Percentiles rank a stretch among this genome's conserved stretches.
Conservation (phyloP, 2,113 vertebrate species). For the Oceanites oceanicus region DNA sequence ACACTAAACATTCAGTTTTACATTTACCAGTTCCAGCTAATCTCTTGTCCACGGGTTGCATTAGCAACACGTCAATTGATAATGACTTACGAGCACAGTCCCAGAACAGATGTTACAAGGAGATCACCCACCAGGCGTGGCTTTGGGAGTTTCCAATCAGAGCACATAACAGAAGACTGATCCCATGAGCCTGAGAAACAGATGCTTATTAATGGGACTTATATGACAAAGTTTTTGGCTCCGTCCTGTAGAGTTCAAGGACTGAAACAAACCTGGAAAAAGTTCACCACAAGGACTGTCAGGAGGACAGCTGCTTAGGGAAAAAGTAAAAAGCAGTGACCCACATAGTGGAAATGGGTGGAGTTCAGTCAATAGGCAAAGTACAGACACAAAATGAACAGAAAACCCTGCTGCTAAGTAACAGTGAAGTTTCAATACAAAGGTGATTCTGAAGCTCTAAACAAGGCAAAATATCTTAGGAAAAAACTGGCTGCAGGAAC, state of each 20-base stretch:
- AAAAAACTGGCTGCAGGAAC: background rate
- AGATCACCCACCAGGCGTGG: background rate
- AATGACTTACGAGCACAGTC: background rate
- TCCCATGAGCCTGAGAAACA: background rate
- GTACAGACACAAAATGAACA: background rate
- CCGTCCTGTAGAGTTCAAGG: background rate
- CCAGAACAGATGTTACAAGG: background rate
- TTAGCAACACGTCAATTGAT: background rate
- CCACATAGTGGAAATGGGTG: background rate
- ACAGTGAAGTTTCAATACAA: background rate
- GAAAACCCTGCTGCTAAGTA: background rate
- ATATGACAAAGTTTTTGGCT: slow-evolving; percentile 29
- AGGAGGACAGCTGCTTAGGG: slow-evolving; percentile 22
- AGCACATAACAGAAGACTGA: background rate
- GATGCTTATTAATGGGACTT: slow-evolving; percentile 9
- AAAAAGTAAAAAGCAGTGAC: background rate
- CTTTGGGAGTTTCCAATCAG: background rate
- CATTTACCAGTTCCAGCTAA: background rate
- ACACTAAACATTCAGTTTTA: background rate
- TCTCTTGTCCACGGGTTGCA: background rate
- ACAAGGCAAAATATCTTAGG: background rate
- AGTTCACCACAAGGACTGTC: background rate
- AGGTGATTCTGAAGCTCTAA: background rate
- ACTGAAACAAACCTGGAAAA: slow-evolving; percentile 7
- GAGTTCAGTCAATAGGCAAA: background rate